A percentile compares a stretch with the other conserved stretches of the same genome.
These are phyloP conservation scores for Montipora efflorescens DNA, from an alignment of 64 coral and sea anemone species.

Conservation along the genomic window DNA sequence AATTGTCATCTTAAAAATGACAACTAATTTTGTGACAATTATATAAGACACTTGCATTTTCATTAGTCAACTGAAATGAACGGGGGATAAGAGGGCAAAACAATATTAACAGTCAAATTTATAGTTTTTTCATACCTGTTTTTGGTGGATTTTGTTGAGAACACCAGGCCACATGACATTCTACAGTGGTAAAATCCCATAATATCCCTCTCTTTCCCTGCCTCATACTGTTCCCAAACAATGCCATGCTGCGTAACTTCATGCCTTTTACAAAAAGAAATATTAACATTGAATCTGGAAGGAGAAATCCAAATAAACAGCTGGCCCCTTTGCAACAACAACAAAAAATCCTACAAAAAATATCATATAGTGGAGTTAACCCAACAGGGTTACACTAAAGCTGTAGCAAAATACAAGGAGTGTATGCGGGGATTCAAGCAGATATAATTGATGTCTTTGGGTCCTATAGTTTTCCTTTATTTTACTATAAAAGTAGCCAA, in stretches of 20 bases:
- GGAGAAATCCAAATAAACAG: not conserved
- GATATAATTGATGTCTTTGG: not conserved
- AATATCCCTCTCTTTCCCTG: slow-evolving; percentile 48
- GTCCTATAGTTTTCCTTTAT: slow-evolving; percentile 1
- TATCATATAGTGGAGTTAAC: not conserved
- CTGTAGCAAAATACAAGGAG: slow-evolving; percentile 1
- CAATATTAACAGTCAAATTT: not conserved
- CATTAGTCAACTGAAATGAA: slow-evolving; percentile 18
- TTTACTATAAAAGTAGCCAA: not conserved
- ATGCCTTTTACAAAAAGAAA: slow-evolving; percentile 19
- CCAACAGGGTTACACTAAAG: not conserved
- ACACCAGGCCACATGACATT: slow-evolving; percentile 38
- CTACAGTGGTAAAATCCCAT: slow-evolving; percentile 54
- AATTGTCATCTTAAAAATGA: not conserved
- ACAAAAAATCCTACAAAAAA: not conserved
- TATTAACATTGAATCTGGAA: slow-evolving; percentile 1
- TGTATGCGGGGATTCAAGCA: not conserved
- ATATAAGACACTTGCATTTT: slow-evolving; percentile 10
- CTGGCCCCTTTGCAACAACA: slow-evolving; percentile 31
- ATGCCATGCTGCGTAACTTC: slow-evolving; percentile 18
- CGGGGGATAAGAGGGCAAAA: not conserved
- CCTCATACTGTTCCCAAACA: not conserved
- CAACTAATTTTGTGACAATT: slow-evolving; percentile 21
- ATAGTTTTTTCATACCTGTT: slow-evolving; percentile 9
- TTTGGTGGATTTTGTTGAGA: slow-evolving; percentile 27